A percentile compares a stretch with the other conserved stretches of the same genome.
These are phyloP conservation scores for Mus minutoides DNA, from an alignment of 2,797 vertebrate species.

Conservation along the genomic window DNA sequence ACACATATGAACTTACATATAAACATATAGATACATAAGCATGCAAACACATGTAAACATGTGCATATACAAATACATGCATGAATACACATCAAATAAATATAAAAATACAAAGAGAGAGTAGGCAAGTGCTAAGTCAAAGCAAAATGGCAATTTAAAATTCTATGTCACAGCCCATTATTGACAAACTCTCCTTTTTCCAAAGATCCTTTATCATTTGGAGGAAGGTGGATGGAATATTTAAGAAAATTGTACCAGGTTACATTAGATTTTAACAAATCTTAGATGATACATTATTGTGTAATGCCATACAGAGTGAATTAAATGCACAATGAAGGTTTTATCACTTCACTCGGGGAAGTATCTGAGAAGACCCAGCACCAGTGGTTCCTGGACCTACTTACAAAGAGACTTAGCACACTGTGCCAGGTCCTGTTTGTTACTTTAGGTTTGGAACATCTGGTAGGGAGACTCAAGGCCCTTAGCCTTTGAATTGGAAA, in stretches of 20 bases:
- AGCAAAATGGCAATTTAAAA: conserved; percentile 6
- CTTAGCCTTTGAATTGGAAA: background rate
- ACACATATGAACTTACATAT: background rate
- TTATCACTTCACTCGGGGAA: conserved; percentile 25
- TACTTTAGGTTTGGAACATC: conserved; percentile 15
- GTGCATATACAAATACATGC: background rate
- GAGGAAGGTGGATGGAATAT: background rate
- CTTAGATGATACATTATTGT: background rate
- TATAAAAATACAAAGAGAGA: background rate
- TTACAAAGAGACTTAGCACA: background rate
- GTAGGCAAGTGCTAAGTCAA: background rate
- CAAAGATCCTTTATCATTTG: conserved; percentile 6
- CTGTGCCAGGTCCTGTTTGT: background rate
- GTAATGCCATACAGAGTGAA: background rate
- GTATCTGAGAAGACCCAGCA: background rate
- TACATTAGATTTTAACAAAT: background rate
- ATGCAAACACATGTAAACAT: no score
- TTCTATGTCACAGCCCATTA: background rate
- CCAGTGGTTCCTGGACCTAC: background rate
- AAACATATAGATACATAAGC: background rate
- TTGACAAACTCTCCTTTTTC: background rate
- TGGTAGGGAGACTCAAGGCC: background rate
- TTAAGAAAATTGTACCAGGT: background rate
- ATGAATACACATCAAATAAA: background rate
- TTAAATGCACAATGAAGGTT: background rate